These are phyloP conservation scores for Anastatus disparis DNA, from an alignment of 1,140 invertebrate species.

Conservation along the genomic window DNA sequence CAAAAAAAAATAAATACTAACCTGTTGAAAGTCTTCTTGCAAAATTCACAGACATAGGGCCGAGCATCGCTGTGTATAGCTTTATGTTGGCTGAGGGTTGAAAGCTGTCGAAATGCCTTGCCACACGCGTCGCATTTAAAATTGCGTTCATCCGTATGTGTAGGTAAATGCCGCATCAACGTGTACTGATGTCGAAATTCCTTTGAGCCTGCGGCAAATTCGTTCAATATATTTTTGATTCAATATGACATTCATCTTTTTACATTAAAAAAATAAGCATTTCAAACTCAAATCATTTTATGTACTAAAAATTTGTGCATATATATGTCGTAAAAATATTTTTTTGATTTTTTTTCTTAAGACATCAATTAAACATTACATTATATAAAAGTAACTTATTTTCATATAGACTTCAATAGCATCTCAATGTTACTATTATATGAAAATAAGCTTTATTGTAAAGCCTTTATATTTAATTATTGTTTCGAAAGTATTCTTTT, in stretches of 20 bases:
- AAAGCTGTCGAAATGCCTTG: slow-evolving; percentile 83
- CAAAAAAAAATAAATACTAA: slow-evolving; percentile 41
- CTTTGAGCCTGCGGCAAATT: slow-evolving; percentile 67
- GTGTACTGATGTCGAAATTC: slow-evolving; percentile 83
- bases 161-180: slow-evolving; percentile 82
- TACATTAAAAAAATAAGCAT: too few relatives aligned
- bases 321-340: too few relatives aligned
- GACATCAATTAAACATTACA: too few relatives aligned
- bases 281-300: not conserved
- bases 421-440: too few relatives aligned
- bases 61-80: slow-evolving; percentile 79
- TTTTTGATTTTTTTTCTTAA: too few relatives aligned
- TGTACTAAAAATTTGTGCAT: not conserved
- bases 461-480: too few relatives aligned
- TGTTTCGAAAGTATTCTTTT: too few relatives aligned
- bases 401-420: too few relatives aligned
- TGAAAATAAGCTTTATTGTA: too few relatives aligned
- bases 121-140: slow-evolving; percentile 82
- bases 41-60: slow-evolving; percentile 78
- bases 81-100: slow-evolving; percentile 77
- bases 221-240: slow-evolving; percentile 1
- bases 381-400: too few relatives aligned
- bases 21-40: slow-evolving; percentile 80
- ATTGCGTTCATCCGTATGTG: slow-evolving; percentile 84
- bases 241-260: too few relatives aligned